Percentiles rank a stretch among this genome's conserved stretches.
phyloP scores from a whole-genome alignment of 2,888 invertebrate genomes.

The Euphydryas editha region DNA sequence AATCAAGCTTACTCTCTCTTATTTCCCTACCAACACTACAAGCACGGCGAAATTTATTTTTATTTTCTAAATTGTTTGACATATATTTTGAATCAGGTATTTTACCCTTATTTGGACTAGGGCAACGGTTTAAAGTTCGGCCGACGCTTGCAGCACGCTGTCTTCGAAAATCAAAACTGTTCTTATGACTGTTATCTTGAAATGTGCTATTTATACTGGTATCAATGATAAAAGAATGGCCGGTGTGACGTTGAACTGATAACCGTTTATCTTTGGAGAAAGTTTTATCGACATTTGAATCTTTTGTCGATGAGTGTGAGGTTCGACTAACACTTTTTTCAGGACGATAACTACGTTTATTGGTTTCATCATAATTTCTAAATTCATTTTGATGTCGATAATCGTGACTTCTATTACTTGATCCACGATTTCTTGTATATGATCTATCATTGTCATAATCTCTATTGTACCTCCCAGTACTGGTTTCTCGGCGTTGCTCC shows the following conservation, averaged over 20 bases:
- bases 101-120: conserved; percentile 23
- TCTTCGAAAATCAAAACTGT: conserved; percentile 57
- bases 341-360: conserved; percentile 45
- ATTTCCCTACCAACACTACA: conserved; percentile 67
- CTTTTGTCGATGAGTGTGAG: conserved; percentile 5
- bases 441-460: conserved; percentile 46
- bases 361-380: conserved; percentile 47
- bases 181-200: conserved; percentile 54
- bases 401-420: conserved; percentile 34
- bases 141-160: conserved; percentile 73
- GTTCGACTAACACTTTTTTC: conserved; percentile 52
- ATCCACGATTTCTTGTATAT: conserved; percentile 44
- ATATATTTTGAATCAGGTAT: conserved; percentile 28
- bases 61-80: conserved; percentile 11
- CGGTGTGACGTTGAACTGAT: conserved; percentile 56
- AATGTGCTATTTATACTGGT: conserved; percentile 70
- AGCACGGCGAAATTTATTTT: conserved; percentile 57
- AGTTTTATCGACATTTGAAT: conserved; percentile 15
- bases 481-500: conserved; percentile 49
- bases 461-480: conserved; percentile 44
- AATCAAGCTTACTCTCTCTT: conserved; percentile 47
- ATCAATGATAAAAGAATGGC: conserved; percentile 66
- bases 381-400: conserved; percentile 42
- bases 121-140: conserved; percentile 49
- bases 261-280: conserved; percentile 47